phyloP scores from a whole-genome alignment of 23 tunicate species.

The Styela clava region DNA sequence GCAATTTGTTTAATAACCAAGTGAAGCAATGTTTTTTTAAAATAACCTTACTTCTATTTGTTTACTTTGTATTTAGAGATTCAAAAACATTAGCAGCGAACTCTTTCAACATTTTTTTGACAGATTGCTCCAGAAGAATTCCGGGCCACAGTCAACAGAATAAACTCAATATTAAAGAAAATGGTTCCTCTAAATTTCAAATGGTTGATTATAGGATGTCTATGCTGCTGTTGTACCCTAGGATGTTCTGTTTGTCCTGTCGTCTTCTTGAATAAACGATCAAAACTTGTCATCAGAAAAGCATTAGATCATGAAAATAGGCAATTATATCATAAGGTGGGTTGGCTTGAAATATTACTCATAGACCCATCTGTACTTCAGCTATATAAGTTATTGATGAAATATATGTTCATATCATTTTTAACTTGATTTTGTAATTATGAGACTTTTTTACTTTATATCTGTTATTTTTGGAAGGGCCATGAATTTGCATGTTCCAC shows the following conservation, averaged over 20 bases:
- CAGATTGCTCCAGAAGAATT: constrained; percentile 95
- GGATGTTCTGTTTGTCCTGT: constrained; percentile 90
- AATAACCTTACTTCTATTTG: too few relatives aligned
- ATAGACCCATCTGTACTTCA: too few relatives aligned
- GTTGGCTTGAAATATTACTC: background rate
- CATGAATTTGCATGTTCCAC: too few relatives aligned
- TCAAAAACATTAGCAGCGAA: too few relatives aligned
- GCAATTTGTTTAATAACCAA: too few relatives aligned
- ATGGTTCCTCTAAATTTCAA: constrained; percentile 64
- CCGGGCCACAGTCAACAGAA: constrained; percentile 46
- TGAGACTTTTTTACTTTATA: too few relatives aligned
- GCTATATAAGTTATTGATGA: background rate
- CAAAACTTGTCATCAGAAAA: constrained; percentile 47
- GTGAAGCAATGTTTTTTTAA: too few relatives aligned
- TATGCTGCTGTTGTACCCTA: constrained; percentile 91
- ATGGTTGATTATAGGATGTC: constrained; percentile 79
- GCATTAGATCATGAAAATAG: constrained; percentile 87
- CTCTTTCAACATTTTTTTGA: background rate
- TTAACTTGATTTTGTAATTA: too few relatives aligned
- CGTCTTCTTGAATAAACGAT: constrained; percentile 73
- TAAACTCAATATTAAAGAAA: constrained; percentile 58
- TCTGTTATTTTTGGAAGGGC: too few relatives aligned
- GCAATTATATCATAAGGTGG: constrained; percentile 88
- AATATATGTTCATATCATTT: too few relatives aligned
- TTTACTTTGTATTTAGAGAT: too few relatives aligned